Evolutionary conservation across 2,797 vertebrate species (phyloP), one percentile per base, ranked within the genome.

Genomic region (Gymnoscopelus braueri): DNA sequence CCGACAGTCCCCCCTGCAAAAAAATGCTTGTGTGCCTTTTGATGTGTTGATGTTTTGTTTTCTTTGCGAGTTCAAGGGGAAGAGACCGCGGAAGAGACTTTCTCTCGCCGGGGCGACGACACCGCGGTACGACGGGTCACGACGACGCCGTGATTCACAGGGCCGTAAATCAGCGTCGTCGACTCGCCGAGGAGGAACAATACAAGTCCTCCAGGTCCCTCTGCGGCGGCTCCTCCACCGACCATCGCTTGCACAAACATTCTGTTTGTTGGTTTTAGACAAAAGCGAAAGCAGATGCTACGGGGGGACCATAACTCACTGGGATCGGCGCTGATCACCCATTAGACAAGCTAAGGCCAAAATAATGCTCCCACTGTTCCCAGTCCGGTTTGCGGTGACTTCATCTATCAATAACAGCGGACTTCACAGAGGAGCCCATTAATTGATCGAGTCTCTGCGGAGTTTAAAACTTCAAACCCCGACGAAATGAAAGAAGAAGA

Each of bases 261-360:
- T 72, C 80, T 88, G 91, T 92, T 92, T 90, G 86, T 88, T 90
- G 85, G 81, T 90, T 88, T 74, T 81, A 85, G 70, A 88, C 81
- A 87, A 84, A 91, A 91, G 79, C 83, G 82, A 91, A 93, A 93
- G 86, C 88, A 91, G 87, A 91, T 91, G 86, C 65, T 77, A 72
- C 77, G 81, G 57, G 53, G 3, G 74, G 72, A 39, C 73, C 84
- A 78, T 87, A 90, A 84, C 75, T 88, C 75, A 89, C 74, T 65
- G 9, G 61, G 65, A 82, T 78, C 77, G 64, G 75, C 74, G 82
- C 61, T 78, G 79, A 82, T 85, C 77, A 80, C 80, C 11, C 39
- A 60, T 62, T 47, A 75, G 82, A 85, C 64, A 69, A 67, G 75
- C 74, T 82, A 72, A 84, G 84, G 69, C 70, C 81, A 69, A 87